Evolutionary conservation across 2,888 invertebrate species (phyloP).

Genomic region (Ctenicera cuprea): DNA sequence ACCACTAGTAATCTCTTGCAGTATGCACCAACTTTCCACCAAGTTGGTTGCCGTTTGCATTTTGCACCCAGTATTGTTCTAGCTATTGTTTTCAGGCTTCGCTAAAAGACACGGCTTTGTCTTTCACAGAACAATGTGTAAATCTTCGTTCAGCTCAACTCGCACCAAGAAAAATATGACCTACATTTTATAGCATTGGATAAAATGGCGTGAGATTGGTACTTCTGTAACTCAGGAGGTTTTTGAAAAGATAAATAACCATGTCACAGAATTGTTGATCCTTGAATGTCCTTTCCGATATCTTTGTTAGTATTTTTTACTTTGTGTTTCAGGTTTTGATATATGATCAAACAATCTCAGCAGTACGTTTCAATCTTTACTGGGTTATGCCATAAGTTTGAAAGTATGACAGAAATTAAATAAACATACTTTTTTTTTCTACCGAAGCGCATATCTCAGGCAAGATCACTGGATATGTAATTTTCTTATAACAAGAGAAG

Average conservation of each 20-base stretch:
- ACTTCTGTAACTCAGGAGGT: background rate
- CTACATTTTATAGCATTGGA: background rate
- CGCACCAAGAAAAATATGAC: slow-evolving; percentile 4
- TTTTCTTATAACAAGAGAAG: too few species aligned
- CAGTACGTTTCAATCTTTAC: too few species aligned
- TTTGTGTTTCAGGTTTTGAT: too few species aligned
- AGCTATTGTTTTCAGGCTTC: slow-evolving; percentile 15
- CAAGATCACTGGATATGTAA: too few species aligned
- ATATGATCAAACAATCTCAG: too few species aligned
- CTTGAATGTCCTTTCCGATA: too few species aligned
- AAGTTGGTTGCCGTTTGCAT: slow-evolving; percentile 7
- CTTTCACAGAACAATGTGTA: slow-evolving; percentile 4
- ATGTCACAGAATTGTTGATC: too few species aligned
- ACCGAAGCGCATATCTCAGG: too few species aligned
- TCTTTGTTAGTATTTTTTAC: too few species aligned
- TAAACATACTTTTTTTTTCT: too few species aligned
- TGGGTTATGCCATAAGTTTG: too few species aligned
- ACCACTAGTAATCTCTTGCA: slow-evolving; percentile 29
- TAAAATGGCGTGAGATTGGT: slow-evolving; percentile 6
- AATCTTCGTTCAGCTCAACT: slow-evolving; percentile 11
- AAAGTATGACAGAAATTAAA: too few species aligned
- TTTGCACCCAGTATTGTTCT: slow-evolving; percentile 19
- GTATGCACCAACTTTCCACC: slow-evolving; percentile 25
- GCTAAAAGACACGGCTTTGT: slow-evolving; percentile 3
- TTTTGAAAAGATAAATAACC: background rate